phyloP scores from a whole-genome alignment of 37 sponge, comb jelly and placozoan species.

The Crambe crambe region DNA sequence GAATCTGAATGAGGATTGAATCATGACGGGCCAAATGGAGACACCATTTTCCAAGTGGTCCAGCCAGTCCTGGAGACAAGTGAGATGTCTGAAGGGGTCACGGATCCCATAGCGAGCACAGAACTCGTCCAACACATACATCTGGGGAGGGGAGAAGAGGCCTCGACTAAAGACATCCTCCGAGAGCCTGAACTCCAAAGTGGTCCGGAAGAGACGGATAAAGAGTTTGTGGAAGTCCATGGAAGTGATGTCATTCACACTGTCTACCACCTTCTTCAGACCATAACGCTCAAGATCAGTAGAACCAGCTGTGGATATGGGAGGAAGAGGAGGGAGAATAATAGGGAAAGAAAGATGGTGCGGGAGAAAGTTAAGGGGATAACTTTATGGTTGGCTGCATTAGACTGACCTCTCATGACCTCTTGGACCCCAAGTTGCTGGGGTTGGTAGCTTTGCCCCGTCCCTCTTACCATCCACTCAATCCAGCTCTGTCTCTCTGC shows the following conservation, averaged over 20 bases:
- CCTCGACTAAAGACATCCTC: constrained; percentile 60
- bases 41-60: constrained; percentile 25
- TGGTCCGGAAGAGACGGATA: constrained; percentile 21
- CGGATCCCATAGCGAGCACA: constrained; percentile 74
- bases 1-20: constrained; percentile 59
- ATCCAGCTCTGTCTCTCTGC: constrained; percentile 52
- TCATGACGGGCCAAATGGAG: constrained; percentile 60
- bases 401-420: not conserved
- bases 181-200: constrained; percentile 43
- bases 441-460: constrained; percentile 54
- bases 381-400: not conserved
- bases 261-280: constrained; percentile 26
- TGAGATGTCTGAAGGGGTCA: constrained; percentile 42
- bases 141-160: constrained; percentile 64
- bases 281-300: constrained; percentile 19
- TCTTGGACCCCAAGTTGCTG: not conserved
- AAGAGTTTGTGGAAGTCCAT: constrained; percentile 51
- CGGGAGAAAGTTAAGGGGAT: not conserved
- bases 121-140: constrained; percentile 75
- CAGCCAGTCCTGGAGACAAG: constrained; percentile 51
- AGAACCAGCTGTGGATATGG: not conserved
- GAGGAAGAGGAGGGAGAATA: not conserved
- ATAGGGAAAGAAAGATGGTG: not conserved
- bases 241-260: constrained; percentile 16
- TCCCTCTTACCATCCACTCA: constrained; percentile 43